Percentiles rank a stretch among this genome's conserved stretches.
These are phyloP conservation scores for Cerastoderma edule DNA, from an alignment of 2,888 invertebrate genomes.

Conservation along the genomic window DNA sequence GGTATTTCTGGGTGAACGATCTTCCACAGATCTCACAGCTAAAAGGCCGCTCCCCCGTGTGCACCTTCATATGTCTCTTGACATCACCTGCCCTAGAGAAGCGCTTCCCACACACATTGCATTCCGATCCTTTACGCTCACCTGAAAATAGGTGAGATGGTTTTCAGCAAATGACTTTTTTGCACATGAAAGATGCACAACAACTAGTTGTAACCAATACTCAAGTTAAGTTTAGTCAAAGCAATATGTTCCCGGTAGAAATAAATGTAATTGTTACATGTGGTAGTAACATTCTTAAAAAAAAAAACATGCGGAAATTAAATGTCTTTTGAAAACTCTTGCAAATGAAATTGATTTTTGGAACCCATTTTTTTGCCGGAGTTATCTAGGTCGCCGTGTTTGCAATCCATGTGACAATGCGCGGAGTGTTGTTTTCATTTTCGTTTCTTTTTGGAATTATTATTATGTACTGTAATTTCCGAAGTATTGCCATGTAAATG, in stretches of 20 bases:
- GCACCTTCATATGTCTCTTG: constrained; percentile 6
- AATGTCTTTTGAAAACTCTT: no score
- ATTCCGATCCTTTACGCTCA: no score
- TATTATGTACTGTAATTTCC: no score
- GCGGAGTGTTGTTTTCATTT: no score
- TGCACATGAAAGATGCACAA: not conserved
- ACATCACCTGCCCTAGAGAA: constrained; percentile 1
- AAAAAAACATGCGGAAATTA: not conserved
- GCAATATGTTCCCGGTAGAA: not conserved
- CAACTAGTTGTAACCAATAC: no score
- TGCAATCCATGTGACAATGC: no score
- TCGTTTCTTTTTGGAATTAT: no score
- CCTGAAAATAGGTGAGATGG: not conserved
- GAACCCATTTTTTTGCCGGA: no score
- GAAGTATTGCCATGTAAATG: no score
- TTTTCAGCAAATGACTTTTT: not conserved
- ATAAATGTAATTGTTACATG: not conserved
- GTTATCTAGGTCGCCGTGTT: no score
- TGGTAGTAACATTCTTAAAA: not conserved
- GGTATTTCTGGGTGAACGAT: not conserved
- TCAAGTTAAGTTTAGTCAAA: not conserved
- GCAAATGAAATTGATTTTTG: no score
- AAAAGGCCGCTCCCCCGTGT: constrained; percentile 24
- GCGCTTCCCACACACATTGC: not conserved
- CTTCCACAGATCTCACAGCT: constrained; percentile 20